These are phyloP conservation scores for Ceratothoa steindachneri DNA, from an alignment of 2,888 invertebrate genomes.

Conservation along the genomic window DNA sequence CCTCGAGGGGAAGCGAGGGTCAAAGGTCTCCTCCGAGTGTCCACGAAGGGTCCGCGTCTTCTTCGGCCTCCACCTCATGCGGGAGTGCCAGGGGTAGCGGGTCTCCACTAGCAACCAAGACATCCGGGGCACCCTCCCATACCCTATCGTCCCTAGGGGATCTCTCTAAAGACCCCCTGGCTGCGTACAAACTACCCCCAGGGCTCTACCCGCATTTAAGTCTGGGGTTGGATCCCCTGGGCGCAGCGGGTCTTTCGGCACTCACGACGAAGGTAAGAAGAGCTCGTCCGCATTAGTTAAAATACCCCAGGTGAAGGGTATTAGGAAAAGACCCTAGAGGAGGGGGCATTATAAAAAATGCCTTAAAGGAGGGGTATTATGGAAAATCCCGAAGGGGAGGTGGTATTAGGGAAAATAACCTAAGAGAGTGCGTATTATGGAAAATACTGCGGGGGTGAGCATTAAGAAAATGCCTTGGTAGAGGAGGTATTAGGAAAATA, in stretches of 20 bases:
- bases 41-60: slow-evolving; percentile 38
- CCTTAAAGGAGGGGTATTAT: not conserved
- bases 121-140: slow-evolving; percentile 26
- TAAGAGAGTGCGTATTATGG: too few species aligned
- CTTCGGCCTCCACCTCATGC: slow-evolving; percentile 37
- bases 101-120: slow-evolving; percentile 28
- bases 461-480: too few species aligned
- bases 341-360: not conserved
- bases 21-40: slow-evolving; percentile 29
- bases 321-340: not conserved
- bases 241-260: slow-evolving; percentile 42
- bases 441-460: too few species aligned
- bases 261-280: slow-evolving; percentile 45
- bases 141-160: slow-evolving; percentile 33
- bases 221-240: slow-evolving; percentile 41
- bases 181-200: slow-evolving; percentile 44
- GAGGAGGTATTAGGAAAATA: too few species aligned
- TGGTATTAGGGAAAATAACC: too few species aligned
- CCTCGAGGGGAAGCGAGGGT: slow-evolving; percentile 44
- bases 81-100: slow-evolving; percentile 21
- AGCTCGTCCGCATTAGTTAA: too few species aligned
- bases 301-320: not conserved
- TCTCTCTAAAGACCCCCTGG: slow-evolving; percentile 46
- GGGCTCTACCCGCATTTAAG: slow-evolving; percentile 40
- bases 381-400: not conserved